phyloP scores from a whole-genome alignment of 2,113 vertebrate species.

The Myanophis thanlyinensis region DNA sequence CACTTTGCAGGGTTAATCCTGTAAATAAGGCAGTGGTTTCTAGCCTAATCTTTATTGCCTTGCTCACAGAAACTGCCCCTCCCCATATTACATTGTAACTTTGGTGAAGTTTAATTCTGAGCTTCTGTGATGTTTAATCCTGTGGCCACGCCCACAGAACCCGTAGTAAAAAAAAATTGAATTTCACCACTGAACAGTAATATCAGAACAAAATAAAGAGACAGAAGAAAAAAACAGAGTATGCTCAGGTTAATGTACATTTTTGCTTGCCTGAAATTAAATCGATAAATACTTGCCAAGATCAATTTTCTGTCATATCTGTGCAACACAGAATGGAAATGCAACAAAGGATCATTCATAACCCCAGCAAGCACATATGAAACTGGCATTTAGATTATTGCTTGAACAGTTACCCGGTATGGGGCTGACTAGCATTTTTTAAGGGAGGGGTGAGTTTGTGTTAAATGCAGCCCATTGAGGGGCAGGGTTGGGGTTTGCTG shows the following conservation, averaged over 20 bases:
- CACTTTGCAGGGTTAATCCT: too few relatives aligned
- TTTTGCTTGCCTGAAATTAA: slow-evolving; percentile 65
- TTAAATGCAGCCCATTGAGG: neutral
- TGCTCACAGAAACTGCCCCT: too few relatives aligned
- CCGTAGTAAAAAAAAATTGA: too few relatives aligned
- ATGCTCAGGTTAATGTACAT: slow-evolving; percentile 60
- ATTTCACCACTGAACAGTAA: too few relatives aligned
- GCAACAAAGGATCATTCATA: slow-evolving; percentile 57
- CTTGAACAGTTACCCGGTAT: slow-evolving; percentile 38
- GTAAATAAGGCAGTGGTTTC: too few relatives aligned
- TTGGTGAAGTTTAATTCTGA: too few relatives aligned
- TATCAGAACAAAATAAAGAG: slow-evolving; percentile 7
- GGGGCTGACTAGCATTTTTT: slow-evolving; percentile 36
- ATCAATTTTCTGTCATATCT: slow-evolving; percentile 71
- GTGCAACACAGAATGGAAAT: slow-evolving; percentile 64
- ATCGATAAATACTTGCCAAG: slow-evolving; percentile 60
- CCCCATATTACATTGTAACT: too few relatives aligned
- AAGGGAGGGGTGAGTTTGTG: neutral
- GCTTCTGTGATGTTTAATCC: too few relatives aligned
- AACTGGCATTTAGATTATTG: slow-evolving; percentile 61
- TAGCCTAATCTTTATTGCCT: too few relatives aligned
- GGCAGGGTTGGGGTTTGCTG: slow-evolving; percentile 19
- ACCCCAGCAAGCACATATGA: slow-evolving; percentile 41
- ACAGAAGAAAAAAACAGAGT: slow-evolving; percentile 24
- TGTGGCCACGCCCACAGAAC: too few relatives aligned